Conservation (phyloP, 2,888 invertebrate genomes). For the Chymomyza fuscimana region DNA sequence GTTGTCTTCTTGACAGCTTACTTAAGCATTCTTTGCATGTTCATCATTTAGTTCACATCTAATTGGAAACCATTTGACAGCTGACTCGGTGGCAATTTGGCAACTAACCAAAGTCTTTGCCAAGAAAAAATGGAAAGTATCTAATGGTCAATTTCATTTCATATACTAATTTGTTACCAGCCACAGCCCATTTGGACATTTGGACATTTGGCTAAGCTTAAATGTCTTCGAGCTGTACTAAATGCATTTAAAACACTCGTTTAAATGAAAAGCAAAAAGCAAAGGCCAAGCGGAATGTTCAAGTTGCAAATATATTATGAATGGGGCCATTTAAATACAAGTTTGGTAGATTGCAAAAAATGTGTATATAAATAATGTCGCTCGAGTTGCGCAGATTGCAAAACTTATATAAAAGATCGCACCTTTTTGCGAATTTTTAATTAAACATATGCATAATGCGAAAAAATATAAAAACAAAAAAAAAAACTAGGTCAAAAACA, state of each 20-base stretch:
- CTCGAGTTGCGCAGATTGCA: neutral
- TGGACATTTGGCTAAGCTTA: neutral
- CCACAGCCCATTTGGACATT: slow-evolving; percentile 15
- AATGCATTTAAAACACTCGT: neutral
- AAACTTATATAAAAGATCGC: slow-evolving; percentile 16
- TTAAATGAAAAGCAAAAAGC: neutral
- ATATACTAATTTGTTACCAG: neutral
- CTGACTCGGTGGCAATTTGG: neutral
- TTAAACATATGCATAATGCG: slow-evolving; percentile 33
- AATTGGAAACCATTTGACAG: neutral
- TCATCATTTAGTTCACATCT: neutral
- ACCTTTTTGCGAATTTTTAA: slow-evolving; percentile 32
- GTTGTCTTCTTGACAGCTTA: neutral
- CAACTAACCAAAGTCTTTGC: slow-evolving; percentile 32
- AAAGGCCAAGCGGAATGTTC: neutral
- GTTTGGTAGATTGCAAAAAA: neutral
- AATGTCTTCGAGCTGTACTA: neutral
- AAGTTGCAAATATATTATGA: slow-evolving; percentile 17
- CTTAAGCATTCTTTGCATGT: neutral
- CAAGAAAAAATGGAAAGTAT: slow-evolving; percentile 27
- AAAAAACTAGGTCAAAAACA: slow-evolving; percentile 53
- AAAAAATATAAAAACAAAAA: neutral
- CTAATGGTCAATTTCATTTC: slow-evolving; percentile 1
- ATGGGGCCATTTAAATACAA: neutral
- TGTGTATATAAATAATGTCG: neutral